Evolutionary conservation across 30 jellyfish, hydroid and myxozoan genomes (phyloP).

Genomic region (Calvadosia cruxmelitensis): DNA sequence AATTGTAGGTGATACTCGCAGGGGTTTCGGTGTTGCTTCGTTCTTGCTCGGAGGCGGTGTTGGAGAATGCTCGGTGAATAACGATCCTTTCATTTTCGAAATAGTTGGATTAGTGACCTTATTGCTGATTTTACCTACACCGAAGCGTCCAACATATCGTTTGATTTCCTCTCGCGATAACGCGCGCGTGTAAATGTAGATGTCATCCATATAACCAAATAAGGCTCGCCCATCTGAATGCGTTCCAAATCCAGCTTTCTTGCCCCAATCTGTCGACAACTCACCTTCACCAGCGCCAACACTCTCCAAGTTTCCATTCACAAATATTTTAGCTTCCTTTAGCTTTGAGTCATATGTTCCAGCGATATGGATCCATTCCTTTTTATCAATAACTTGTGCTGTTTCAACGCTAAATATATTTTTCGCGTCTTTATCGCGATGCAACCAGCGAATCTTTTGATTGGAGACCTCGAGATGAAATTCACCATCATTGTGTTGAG

Average conservation of each 20-base stretch:
- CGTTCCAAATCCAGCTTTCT: conserved; percentile 90
- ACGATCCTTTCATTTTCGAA: too few relatives aligned
- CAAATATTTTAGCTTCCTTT: conserved; percentile 85
- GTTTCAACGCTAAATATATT: conserved; percentile 59
- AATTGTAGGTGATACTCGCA: not conserved
- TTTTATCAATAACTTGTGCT: conserved; percentile 29
- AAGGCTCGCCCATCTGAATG: conserved; percentile 68
- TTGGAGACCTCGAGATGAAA: conserved; percentile 54
- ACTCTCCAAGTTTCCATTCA: conserved; percentile 60
- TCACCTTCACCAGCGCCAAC: conserved; percentile 78
- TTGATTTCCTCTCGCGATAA: conserved; percentile 45
- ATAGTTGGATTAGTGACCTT: not conserved
- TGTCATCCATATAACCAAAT: conserved; percentile 73
- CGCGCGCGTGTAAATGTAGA: conserved; percentile 66
- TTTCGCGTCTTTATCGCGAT: conserved; percentile 52
- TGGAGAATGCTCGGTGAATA: too few relatives aligned
- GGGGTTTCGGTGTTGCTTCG: not conserved
- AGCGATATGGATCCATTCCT: conserved; percentile 71
- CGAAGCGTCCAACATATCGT: conserved; percentile 51
- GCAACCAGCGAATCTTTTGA: conserved; percentile 78
- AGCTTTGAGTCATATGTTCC: conserved; percentile 69
- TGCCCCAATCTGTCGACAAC: conserved; percentile 78
- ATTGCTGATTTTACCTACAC: too few relatives aligned
- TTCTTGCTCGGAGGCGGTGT: not conserved
- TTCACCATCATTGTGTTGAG: conserved; percentile 47